Percentiles rank a stretch among this genome's conserved stretches.
Conservation (phyloP, 1,140 invertebrate genomes). For the Himalopsyche phryganea region DNA sequence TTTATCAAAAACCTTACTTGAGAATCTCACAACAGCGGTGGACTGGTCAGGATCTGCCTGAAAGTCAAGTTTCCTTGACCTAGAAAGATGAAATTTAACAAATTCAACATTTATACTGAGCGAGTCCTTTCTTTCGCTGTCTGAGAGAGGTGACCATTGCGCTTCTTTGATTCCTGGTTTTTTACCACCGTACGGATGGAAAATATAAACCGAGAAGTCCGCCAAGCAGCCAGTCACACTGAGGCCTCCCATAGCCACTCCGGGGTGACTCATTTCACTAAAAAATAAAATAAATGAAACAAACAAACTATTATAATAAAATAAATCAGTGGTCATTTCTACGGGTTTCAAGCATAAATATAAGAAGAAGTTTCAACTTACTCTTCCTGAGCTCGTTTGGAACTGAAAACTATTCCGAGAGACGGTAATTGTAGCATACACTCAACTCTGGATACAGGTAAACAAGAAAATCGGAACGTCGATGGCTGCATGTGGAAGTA, state of each 20-base stretch:
- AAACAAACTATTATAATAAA: too few species aligned
- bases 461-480: conserved; percentile 91
- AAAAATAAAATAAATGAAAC: conserved; percentile 9
- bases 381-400: conserved; percentile 79
- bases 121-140: conserved; percentile 91
- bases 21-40: conserved; percentile 83
- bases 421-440: conserved; percentile 95
- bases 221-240: conserved; percentile 92
- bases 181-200: conserved; percentile 92
- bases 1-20: conserved; percentile 65
- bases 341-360: too few species aligned
- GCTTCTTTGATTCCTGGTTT: conserved; percentile 78
- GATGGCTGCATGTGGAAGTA: conserved; percentile 98
- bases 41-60: conserved; percentile 62
- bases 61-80: conserved; percentile 81
- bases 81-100: conserved; percentile 91
- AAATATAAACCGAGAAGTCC: conserved; percentile 96
- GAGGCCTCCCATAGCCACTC: conserved; percentile 75
- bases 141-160: conserved; percentile 81
- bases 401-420: conserved; percentile 89
- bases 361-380: too few species aligned
- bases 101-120: conserved; percentile 95
- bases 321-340: too few species aligned
- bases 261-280: conserved; percentile 59
- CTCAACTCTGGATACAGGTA: conserved; percentile 92